Conservation (phyloP, 2,888 invertebrate species). For the Sussaba pulchella region DNA sequence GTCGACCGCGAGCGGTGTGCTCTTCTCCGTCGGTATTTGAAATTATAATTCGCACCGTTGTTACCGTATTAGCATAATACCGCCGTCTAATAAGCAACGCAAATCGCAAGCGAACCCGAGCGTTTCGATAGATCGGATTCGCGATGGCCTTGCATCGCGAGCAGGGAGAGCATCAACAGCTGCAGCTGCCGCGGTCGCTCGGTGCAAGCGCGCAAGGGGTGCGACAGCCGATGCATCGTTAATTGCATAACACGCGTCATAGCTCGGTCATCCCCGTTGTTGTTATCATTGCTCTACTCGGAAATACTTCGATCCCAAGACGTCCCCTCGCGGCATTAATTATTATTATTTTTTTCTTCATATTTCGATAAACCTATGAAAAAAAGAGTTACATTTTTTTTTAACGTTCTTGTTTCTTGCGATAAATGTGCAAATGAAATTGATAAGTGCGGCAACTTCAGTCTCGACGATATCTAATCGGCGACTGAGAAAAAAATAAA, state of each 20-base stretch:
- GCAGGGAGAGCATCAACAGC: constrained; percentile 22
- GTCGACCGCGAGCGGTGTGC: constrained; percentile 54
- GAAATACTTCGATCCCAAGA: constrained; percentile 31
- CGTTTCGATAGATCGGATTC: constrained; percentile 68
- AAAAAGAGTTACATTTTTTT: no score
- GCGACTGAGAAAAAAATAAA: neutral
- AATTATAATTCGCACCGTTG: constrained; percentile 76
- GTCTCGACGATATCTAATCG: no score
- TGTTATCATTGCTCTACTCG: no score
- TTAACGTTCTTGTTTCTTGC: no score
- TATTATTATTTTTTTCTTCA: no score
- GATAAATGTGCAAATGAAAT: no score
- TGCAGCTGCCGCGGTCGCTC: constrained; percentile 18
- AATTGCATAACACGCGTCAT: constrained; percentile 67
- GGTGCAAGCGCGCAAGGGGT: constrained; percentile 16
- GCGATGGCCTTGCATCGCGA: constrained; percentile 64
- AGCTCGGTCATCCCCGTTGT: constrained; percentile 9
- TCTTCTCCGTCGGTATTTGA: constrained; percentile 74
- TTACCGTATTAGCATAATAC: constrained; percentile 75
- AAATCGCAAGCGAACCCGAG: constrained; percentile 74
- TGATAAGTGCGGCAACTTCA: no score
- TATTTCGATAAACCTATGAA: no score
- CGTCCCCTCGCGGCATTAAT: neutral
- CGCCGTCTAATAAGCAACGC: constrained; percentile 80
- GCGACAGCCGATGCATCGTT: constrained; percentile 58